A percentile compares a stretch with the other conserved stretches of the same genome.
Evolutionary conservation across 2,113 vertebrate species (phyloP).

Genomic region (mouse (Mus musculus)): GRCm39 chr3:22451501-22452000

Average conservation of each 20-base stretch:
- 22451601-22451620: not conserved
- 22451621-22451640: not conserved
- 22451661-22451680: not conserved
- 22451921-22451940: constrained; percentile 10
- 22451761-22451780: not conserved
- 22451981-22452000: constrained; percentile 33
- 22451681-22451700: not conserved
- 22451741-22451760: not conserved
- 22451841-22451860: constrained; percentile 65
- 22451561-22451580: not conserved
- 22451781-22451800: constrained; percentile 20
- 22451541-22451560: not conserved
- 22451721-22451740: not conserved
- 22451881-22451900: constrained; percentile 49
- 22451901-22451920: constrained; percentile 32
- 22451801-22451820: constrained; percentile 46
- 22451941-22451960: constrained; percentile 21
- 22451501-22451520: not conserved
- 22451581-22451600: not conserved
- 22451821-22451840: constrained; percentile 57
- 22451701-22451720: not conserved
- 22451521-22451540: not conserved
- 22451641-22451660: not conserved
- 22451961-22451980: constrained; percentile 21
- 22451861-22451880: constrained; percentile 57